Evolutionary conservation across 2,113 vertebrate genomes (phyloP).

Genomic region (Centropristis striata): DNA sequence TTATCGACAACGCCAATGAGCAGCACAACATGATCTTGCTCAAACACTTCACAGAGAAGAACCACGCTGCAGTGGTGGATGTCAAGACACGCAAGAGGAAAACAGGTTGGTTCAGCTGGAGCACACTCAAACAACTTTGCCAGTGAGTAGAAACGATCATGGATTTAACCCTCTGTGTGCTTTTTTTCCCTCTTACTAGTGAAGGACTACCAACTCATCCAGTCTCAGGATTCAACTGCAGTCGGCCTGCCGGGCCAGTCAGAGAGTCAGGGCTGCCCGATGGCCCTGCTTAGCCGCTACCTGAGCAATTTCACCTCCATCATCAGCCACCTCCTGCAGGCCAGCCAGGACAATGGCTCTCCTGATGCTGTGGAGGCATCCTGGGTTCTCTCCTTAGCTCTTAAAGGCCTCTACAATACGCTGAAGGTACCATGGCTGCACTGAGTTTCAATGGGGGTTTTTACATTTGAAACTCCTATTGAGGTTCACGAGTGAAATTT

Average conservation of each 20-base stretch:
- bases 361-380: conserved; percentile 94
- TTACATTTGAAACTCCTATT: too few species aligned
- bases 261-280: conserved; percentile 47
- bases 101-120: conserved; percentile 86
- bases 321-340: conserved; percentile 91
- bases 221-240: conserved; percentile 85
- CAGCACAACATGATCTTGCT: conserved; percentile 94
- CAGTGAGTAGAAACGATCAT: too few species aligned
- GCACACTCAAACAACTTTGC: background rate
- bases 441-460: too few species aligned
- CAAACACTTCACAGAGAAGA: conserved; percentile 98
- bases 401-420: conserved; percentile 96
- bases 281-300: conserved; percentile 89
- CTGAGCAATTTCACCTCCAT: conserved; percentile 93
- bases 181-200: conserved; percentile 82
- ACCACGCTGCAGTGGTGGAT: conserved; percentile 95
- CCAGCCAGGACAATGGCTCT: conserved; percentile 87
- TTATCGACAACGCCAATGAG: conserved; percentile 97
- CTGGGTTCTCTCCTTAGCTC: conserved; percentile 94
- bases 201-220: conserved; percentile 95
- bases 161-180: background rate
- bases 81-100: conserved; percentile 96
- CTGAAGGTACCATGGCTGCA: conserved; percentile 87
- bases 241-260: conserved; percentile 47
- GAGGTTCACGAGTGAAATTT: too few species aligned